These are phyloP conservation scores for Rhimphoctona megacephalus DNA, from an alignment of 2,888 invertebrate genomes.

Conservation along the genomic window DNA sequence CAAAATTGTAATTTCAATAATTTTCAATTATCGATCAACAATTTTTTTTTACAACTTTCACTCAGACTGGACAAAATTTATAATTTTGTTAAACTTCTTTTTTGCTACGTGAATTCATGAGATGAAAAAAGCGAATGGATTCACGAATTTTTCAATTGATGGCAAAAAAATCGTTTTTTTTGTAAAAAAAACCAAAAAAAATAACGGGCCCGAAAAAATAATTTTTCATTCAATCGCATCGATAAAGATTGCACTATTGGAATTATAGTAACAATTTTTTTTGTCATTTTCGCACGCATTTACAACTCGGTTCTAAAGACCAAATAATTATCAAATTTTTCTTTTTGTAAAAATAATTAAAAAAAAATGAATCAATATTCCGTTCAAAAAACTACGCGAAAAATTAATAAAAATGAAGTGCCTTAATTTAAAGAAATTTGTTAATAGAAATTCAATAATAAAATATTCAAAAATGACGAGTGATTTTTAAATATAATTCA, in stretches of 20 bases:
- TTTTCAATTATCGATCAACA: not conserved
- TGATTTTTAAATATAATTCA: not conserved
- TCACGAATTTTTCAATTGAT: not conserved
- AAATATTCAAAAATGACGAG: not conserved
- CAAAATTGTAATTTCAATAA: constrained; percentile 10
- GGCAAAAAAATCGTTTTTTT: not conserved
- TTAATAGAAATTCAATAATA: not conserved
- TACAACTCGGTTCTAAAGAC: not conserved
- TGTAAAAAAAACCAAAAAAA: not conserved
- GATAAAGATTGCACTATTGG: not conserved
- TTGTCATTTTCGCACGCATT: not conserved
- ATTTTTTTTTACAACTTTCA: not conserved
- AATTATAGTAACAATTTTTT: not conserved
- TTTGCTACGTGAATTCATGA: not conserved
- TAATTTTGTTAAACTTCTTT: not conserved
- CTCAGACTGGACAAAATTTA: constrained; percentile 3
- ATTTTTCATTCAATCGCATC: not conserved
- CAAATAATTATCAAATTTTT: not conserved
- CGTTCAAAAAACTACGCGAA: not conserved
- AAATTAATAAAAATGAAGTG: not conserved
- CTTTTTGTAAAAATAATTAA: not conserved
- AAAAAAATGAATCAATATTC: not conserved
- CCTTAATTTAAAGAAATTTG: not conserved
- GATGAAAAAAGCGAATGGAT: not conserved
- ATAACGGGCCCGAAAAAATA: not conserved